Conservation (phyloP, 1,140 invertebrate genomes). For the Pygmarrhopalites habei region DNA sequence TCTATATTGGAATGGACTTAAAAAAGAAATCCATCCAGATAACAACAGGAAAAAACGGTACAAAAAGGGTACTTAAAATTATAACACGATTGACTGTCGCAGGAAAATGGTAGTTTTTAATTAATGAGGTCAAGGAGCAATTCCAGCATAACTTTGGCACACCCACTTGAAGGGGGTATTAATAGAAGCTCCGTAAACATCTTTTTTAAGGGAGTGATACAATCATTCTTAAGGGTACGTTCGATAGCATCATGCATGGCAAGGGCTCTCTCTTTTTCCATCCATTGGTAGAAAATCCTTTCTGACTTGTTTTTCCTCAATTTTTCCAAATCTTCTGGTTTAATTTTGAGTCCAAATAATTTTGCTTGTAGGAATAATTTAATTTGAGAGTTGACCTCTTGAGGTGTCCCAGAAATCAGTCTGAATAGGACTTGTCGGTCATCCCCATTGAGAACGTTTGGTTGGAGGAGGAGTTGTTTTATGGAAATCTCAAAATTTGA, state of each 20-base stretch:
- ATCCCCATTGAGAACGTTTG: constrained; percentile 17
- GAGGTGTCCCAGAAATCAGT: constrained; percentile 15
- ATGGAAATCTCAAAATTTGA: constrained; percentile 31
- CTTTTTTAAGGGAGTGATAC: constrained; percentile 34
- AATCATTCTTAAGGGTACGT: constrained; percentile 27
- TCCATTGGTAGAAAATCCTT: constrained; percentile 29
- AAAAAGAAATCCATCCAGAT: no score
- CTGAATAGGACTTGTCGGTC: constrained; percentile 30
- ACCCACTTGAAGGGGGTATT: constrained; percentile 37
- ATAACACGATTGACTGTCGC: no score
- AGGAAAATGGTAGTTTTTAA: no score
- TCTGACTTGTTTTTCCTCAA: constrained; percentile 21
- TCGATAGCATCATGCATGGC: constrained; percentile 39
- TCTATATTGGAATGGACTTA: no score
- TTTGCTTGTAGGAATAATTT: constrained; percentile 35
- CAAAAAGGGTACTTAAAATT: no score
- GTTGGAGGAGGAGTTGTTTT: constrained; percentile 25
- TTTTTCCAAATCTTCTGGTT: constrained; percentile 26
- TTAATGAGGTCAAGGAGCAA: constrained; percentile 38
- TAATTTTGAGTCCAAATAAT: constrained; percentile 25
- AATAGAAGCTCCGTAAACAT: constrained; percentile 35
- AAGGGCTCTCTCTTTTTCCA: constrained; percentile 35
- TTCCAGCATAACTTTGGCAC: constrained; percentile 37
- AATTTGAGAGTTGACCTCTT: constrained; percentile 32
- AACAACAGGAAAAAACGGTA: no score